A percentile compares a stretch with the other conserved stretches of the same genome.
phyloP scores from a whole-genome alignment of 1,140 invertebrate species.

The Phenacoccus solenopsis region DNA sequence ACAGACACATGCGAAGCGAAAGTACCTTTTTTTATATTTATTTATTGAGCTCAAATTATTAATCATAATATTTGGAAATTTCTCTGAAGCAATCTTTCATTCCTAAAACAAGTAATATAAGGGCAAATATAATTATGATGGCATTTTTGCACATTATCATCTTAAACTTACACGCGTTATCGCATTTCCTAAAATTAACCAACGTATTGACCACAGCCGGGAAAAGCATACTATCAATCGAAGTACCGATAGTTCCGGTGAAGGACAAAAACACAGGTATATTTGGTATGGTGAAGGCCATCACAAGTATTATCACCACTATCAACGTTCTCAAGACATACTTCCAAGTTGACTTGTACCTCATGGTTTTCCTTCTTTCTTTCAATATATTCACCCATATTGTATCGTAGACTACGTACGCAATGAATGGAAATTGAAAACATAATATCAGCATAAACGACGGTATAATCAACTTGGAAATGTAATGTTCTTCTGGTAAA shows the following conservation, averaged over 20 bases:
- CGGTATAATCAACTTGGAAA: conserved; percentile 58
- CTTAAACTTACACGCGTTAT: neutral
- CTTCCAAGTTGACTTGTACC: conserved; percentile 42
- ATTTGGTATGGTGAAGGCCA: conserved; percentile 64
- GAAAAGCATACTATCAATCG: conserved; percentile 65
- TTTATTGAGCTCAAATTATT: too few species aligned
- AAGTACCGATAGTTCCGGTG: conserved; percentile 71
- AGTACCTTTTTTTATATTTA: too few species aligned
- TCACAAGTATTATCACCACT: conserved; percentile 56
- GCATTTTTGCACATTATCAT: neutral
- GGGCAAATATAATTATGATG: neutral
- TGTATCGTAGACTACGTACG: conserved; percentile 82
- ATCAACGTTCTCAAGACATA: conserved; percentile 50
- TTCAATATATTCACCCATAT: conserved; percentile 54
- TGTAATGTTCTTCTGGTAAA: conserved; percentile 45
- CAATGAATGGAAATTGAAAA: conserved; percentile 69
- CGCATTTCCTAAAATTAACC: neutral
- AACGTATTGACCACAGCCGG: conserved; percentile 68
- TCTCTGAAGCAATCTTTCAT: neutral
- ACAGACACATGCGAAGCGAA: too few species aligned
- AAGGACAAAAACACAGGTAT: conserved; percentile 75
- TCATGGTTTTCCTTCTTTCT: conserved; percentile 32
- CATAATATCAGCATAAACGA: conserved; percentile 68
- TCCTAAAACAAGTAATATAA: neutral
- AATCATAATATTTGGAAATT: neutral